Conservation (phyloP, 2,797 vertebrate species). For the Gobio occitaniae region DNA sequence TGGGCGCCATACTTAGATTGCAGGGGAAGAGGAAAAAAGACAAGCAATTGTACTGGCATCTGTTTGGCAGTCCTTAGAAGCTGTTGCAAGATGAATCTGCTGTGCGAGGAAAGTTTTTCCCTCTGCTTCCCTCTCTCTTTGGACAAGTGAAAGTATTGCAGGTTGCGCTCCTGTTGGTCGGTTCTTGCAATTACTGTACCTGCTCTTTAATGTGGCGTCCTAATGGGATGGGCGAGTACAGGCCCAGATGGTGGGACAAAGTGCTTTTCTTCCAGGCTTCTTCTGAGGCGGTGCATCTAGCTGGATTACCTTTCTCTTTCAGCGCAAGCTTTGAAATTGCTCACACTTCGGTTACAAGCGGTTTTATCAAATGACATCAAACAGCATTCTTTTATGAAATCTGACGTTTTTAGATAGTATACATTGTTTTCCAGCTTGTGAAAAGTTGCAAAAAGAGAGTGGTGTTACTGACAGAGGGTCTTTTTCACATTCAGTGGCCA, state of each 20-base stretch:
- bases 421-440: neutral
- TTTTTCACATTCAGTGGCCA: neutral
- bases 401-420: neutral
- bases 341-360: conserved; percentile 15
- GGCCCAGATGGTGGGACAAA: conserved; percentile 81
- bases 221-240: conserved; percentile 74
- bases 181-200: conserved; percentile 74
- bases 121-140: conserved; percentile 39
- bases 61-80: conserved; percentile 75
- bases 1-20: conserved; percentile 77
- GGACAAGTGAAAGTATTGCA: conserved; percentile 75
- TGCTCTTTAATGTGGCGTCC: conserved; percentile 76
- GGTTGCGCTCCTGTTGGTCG: conserved; percentile 73
- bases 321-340: conserved; percentile 46
- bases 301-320: conserved; percentile 70
- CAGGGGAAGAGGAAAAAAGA: conserved; percentile 59
- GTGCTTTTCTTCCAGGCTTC: conserved; percentile 69
- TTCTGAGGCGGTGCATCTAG: conserved; percentile 73
- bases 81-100: conserved; percentile 66
- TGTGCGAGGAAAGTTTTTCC: conserved; percentile 57
- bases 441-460: neutral
- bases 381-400: neutral
- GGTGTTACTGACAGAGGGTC: neutral
- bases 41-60: conserved; percentile 80
- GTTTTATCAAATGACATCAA: neutral